A percentile compares a stretch with the other conserved stretches of the same genome.
Evolutionary conservation across 2,113 vertebrate species (phyloP).

Genomic region (Coptodon rendalli): DNA sequence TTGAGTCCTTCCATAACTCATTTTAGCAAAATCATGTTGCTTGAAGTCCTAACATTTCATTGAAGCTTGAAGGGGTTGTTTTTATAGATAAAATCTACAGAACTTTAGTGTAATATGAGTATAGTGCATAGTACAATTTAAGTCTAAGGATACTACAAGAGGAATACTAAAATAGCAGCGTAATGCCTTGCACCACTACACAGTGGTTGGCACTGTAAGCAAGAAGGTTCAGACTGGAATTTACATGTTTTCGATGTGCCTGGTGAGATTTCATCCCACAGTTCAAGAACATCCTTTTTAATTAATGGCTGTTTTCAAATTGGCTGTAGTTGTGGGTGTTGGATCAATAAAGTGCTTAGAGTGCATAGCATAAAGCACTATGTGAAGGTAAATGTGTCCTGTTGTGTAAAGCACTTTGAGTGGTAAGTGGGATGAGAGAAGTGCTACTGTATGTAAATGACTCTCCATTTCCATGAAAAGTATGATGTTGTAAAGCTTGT

Average conservation of each 20-base stretch:
- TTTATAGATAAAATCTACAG: background rate
- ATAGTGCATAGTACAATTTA: background rate
- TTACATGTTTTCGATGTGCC: background rate
- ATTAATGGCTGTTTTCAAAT: background rate
- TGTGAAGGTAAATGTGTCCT: background rate
- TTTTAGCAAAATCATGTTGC: background rate
- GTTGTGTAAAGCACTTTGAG: background rate
- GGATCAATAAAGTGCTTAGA: background rate
- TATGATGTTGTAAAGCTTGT: background rate
- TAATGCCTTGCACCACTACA: background rate
- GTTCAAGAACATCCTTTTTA: background rate
- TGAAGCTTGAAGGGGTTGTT: background rate
- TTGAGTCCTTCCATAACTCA: background rate
- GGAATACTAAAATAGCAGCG: background rate
- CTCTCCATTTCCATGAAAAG: background rate
- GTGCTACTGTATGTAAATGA: background rate
- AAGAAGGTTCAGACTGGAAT: background rate
- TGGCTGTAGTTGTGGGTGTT: background rate
- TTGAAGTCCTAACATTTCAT: background rate
- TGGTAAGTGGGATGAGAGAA: background rate
- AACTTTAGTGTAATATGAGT: background rate
- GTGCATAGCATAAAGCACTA: background rate
- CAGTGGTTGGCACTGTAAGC: background rate
- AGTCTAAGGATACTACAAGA: background rate
- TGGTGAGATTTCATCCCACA: background rate